Conservation (phyloP, 2,888 invertebrate genomes). For the Habroteleia sp. region DNA sequence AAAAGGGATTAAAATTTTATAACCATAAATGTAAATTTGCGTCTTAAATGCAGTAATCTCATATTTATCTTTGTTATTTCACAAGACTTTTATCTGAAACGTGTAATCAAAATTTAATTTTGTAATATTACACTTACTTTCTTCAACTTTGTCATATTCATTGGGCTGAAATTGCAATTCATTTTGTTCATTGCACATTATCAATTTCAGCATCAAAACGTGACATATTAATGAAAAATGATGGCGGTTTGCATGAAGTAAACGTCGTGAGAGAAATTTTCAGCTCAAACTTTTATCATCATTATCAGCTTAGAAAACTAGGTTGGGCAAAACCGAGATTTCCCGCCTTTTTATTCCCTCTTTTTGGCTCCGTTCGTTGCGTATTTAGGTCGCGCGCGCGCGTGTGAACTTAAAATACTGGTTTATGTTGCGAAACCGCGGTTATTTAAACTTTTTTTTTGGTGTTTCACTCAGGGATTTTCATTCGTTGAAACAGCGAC, state of each 20-base stretch:
- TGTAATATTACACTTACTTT: neutral
- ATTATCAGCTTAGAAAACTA: constrained; percentile 40
- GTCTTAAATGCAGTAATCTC: no score
- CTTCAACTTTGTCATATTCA: neutral
- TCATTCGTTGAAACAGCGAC: no score
- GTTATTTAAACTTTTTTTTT: constrained; percentile 12
- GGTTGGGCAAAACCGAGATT: constrained; percentile 36
- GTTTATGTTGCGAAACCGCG: constrained; percentile 41
- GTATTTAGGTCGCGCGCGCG: constrained; percentile 64
- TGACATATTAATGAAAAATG: constrained; percentile 5
- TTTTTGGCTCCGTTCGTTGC: no score
- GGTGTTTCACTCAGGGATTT: no score
- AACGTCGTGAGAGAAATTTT: constrained; percentile 12
- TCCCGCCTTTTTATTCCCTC: no score
- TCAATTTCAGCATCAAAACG: neutral
- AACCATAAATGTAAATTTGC: no score
- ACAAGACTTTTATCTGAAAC: no score
- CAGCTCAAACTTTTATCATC: constrained; percentile 17
- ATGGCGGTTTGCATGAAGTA: constrained; percentile 11
- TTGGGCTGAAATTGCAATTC: neutral
- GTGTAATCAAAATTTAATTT: no score
- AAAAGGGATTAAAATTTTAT: no score
- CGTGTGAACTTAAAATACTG: constrained; percentile 48
- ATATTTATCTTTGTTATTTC: no score
- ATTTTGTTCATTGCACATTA: neutral